phyloP scores from a whole-genome alignment of 2,113 vertebrate genomes.

The Neodon shergylaensis region DNA sequence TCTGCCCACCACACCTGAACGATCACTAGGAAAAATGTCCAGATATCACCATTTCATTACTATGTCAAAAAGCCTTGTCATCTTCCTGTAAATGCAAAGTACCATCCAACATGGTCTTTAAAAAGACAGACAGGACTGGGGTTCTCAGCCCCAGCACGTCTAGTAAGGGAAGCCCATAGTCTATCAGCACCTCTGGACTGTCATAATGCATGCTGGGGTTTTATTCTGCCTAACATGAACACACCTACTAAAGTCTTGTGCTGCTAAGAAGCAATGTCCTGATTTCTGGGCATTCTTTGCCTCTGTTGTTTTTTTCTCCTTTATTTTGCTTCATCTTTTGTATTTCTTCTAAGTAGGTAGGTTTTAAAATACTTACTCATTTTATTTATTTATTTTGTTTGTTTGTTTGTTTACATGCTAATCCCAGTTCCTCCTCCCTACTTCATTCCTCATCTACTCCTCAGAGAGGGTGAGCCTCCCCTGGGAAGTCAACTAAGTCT shows the following conservation, averaged over 20 bases:
- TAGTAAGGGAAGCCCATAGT: not conserved
- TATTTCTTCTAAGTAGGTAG: not conserved
- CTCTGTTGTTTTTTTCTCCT: not conserved
- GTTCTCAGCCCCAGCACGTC: not conserved
- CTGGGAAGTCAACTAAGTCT: too few species aligned
- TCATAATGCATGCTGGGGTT: not conserved
- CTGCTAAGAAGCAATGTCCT: not conserved
- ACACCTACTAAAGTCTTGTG: not conserved
- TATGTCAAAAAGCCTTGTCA: not conserved
- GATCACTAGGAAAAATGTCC: not conserved
- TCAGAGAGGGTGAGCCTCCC: too few species aligned
- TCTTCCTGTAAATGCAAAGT: not conserved
- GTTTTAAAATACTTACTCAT: not conserved
- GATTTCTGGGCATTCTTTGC: not conserved
- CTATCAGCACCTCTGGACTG: not conserved
- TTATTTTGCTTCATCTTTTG: slow-evolving; percentile 8
- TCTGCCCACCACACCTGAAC: not conserved
- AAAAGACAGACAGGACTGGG: not conserved
- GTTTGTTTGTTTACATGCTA: too few species aligned
- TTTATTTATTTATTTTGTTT: too few species aligned
- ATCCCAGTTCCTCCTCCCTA: too few species aligned
- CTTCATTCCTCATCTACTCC: too few species aligned
- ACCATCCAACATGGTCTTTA: not conserved
- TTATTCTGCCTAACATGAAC: not conserved
- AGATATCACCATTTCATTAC: not conserved